A percentile compares a stretch with the other conserved stretches of the same genome.
phyloP scores from a whole-genome alignment of 2,113 vertebrate species.

The Sphyrna mokarran region DNA sequence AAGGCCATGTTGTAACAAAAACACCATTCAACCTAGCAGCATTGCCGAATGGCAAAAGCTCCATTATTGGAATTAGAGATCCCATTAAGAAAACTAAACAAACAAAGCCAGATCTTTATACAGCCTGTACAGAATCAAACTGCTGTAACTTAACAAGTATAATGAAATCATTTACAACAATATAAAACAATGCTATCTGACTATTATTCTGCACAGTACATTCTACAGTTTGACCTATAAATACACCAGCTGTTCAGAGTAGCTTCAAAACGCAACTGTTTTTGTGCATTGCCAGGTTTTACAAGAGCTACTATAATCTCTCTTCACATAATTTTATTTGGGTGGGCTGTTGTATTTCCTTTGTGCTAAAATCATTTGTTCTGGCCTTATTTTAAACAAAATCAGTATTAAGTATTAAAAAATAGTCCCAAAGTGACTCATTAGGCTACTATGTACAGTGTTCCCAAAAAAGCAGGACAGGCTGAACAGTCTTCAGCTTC shows the following conservation, averaged over 20 bases:
- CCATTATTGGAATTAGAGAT: constrained; percentile 72
- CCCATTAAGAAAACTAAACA: constrained; percentile 67
- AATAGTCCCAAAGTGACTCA: constrained; percentile 31
- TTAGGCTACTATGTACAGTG: constrained; percentile 61
- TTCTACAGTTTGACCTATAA: constrained; percentile 58
- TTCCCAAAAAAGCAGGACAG: constrained; percentile 46
- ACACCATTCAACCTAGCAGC: constrained; percentile 88
- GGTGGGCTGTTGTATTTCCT: constrained; percentile 72
- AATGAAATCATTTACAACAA: constrained; percentile 83
- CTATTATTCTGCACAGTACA: constrained; percentile 95
- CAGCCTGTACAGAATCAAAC: constrained; percentile 82
- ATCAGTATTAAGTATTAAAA: constrained; percentile 53
- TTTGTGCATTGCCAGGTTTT: constrained; percentile 20
- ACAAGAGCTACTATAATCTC: constrained; percentile 15
- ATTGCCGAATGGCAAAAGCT: constrained; percentile 60
- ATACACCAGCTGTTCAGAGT: constrained; percentile 34
- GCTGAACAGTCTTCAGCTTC: neutral
- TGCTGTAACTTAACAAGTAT: constrained; percentile 81
- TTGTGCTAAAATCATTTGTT: constrained; percentile 54
- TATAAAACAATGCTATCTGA: constrained; percentile 85
- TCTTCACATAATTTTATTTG: constrained; percentile 65
- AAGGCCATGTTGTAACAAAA: constrained; percentile 40
- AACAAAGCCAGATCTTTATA: constrained; percentile 63
- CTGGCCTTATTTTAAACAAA: constrained; percentile 63
- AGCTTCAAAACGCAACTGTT: constrained; percentile 28